Percentiles rank a stretch among this genome's conserved stretches.
These are phyloP conservation scores for Cataglyphis altisquamis DNA, from an alignment of 2,888 invertebrate genomes.

Conservation along the genomic window DNA sequence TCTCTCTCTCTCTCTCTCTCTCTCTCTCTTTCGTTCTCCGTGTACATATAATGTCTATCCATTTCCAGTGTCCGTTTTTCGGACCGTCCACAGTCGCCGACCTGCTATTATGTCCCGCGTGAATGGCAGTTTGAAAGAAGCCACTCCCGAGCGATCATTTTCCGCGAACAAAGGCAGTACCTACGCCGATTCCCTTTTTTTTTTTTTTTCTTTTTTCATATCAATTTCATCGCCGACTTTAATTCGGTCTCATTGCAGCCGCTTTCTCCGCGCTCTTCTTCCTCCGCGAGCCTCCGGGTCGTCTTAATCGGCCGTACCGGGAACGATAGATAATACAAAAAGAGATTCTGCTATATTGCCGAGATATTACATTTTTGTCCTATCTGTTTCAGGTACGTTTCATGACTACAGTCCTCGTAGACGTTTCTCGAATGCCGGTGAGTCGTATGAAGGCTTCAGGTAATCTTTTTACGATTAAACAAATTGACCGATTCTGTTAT, in stretches of 20 bases:
- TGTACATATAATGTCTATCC: constrained; percentile 62
- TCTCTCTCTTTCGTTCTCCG: neutral
- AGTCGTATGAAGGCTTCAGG: neutral
- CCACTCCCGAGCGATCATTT: constrained; percentile 45
- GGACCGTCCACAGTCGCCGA: constrained; percentile 45
- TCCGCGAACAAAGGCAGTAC: constrained; percentile 40
- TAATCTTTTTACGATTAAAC: neutral
- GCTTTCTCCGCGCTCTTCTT: constrained; percentile 13
- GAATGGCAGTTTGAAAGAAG: constrained; percentile 65
- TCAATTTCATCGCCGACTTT: constrained; percentile 52
- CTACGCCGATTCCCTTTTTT: neutral
- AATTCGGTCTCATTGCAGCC: constrained; percentile 36
- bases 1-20: neutral
- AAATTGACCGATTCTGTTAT: neutral
- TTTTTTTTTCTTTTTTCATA: constrained; percentile 17
- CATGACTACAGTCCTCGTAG: neutral
- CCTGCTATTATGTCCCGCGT: constrained; percentile 64
- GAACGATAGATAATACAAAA: constrained; percentile 18
- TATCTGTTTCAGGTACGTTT: constrained; percentile 38
- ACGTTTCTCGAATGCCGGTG: neutral
- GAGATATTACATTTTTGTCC: constrained; percentile 14
- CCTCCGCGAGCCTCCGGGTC: neutral
- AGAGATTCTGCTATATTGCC: neutral
- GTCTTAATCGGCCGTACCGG: constrained; percentile 34
- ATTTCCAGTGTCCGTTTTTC: constrained; percentile 70